Conservation (phyloP, 2,888 invertebrate species). For the Yponomeuta malinellus region DNA sequence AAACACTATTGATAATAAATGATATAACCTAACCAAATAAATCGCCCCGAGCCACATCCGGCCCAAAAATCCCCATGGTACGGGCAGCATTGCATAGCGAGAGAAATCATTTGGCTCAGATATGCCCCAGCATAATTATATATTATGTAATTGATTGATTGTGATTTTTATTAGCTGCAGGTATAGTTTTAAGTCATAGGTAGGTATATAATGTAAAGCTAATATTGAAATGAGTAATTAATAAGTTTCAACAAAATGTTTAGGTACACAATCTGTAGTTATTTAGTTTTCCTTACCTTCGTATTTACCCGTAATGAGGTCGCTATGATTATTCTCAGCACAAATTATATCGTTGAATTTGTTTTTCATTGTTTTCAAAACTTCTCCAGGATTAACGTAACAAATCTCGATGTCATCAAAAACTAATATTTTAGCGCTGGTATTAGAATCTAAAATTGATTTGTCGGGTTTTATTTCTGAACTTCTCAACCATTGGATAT, state of each 20-base stretch:
- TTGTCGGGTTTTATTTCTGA: constrained; percentile 44
- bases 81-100: no score
- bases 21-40: no score
- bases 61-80: no score
- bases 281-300: constrained; percentile 76
- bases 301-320: constrained; percentile 84
- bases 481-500: constrained; percentile 46
- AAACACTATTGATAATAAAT: no score
- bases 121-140: no score
- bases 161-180: background rate
- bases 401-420: constrained; percentile 64
- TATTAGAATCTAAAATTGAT: constrained; percentile 43
- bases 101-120: no score
- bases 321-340: constrained; percentile 81
- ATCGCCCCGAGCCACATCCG: no score
- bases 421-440: constrained; percentile 57
- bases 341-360: constrained; percentile 55
- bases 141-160: no score
- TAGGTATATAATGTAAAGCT: no score
- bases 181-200: background rate
- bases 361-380: constrained; percentile 40
- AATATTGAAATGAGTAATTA: background rate
- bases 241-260: background rate
- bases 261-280: no score
- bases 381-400: constrained; percentile 56